Evolutionary conservation across 2,888 invertebrate species (phyloP), one percentile per base, ranked within the genome.

Genomic region (Hypomecis punctinalis): DNA sequence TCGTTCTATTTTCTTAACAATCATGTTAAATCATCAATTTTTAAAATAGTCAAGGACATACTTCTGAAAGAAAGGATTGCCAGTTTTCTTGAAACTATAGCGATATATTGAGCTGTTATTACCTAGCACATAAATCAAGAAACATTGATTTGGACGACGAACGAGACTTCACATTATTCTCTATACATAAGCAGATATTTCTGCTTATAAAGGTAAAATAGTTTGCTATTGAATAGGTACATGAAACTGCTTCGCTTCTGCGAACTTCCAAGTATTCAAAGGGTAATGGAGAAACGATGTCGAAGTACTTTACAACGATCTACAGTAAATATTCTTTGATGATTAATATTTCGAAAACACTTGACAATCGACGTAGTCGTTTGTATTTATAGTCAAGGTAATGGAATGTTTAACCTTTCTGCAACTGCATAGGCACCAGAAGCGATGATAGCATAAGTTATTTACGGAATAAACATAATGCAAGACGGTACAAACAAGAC

Each of bases 291-390:
- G 10, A 53, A 33, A 45, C 40, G 35, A 52, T 46, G 45, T 13
- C 6, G 11, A 42, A 37, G 45, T 46, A 60, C 36, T 46, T 55
- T 10, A 56, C 46, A 7, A 47, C 39, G 40, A 56, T 56, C 39
- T n/a, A 47, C 39, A 47, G 56, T 46, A 47, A 56, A 56, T 56
- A 39, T 39, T 37, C 47, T 47, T 56, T 47, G 33, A 47, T 56
- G 56, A 56, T 56, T 56, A 56, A 47, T 56, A 56, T 56, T 56
- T 56, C 56, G 47, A 47, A 56, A 47, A 10, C 23, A 47, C 39
- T 56, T 39, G 47, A 56, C 47, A 33, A 23, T 56, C 33, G 47
- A 56, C 47, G n/a, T 5, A 33, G 39, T 33, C 37, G 39, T 47
- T 47, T 37, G 39, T 47, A 6, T 47, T 55, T 53, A 53, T 42